Evolutionary conservation across 2,888 invertebrate genomes (phyloP), one percentile per base, ranked within the genome.

Genomic region (Phyllotreta striolata): DNA sequence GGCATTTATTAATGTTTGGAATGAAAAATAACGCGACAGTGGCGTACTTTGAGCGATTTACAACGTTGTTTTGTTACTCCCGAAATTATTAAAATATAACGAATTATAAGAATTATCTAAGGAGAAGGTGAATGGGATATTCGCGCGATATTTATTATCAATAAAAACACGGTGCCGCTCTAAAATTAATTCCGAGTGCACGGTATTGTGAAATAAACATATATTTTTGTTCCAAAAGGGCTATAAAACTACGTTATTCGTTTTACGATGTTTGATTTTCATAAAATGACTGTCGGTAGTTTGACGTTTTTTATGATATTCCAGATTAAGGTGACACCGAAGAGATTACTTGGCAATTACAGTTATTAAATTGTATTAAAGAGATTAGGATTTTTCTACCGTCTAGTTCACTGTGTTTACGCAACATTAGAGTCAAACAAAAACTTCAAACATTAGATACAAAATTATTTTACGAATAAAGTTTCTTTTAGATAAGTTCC

Each of bases 1-100:
- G 71, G 70, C 70, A 73, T 73, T 72, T 73, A 76, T 75, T 76
- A 76, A 74, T 75, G 74, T 71, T 67, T 63, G 9, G 37, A 51
- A 51, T 51, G 51, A 51, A 24, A 51, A 51, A 51, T 51, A 51
- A 51, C 38, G 6, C 9, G 10, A 24, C 47, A 47, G 47, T 47
- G 24, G 47, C 47, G 47, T 47, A 47, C 2, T 24, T 24, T 4
- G 24, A 24, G 24, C 24, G 24, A 24, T 24, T 24, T 24, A 24
- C 24, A 24, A 24, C 24, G 24, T 24, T 24, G 24, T 24, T 24
- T 1, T 24, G 24, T 24, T 24, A 24, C 4, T 24, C 24, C 24
- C 24, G 2, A 24, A 24, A 24, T 24, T 24, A 24, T 24, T 24
- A 24, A 24, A 3, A 24, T 4, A 24, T 24, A 24, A 24, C 1